These are phyloP conservation scores for Chorisops tibialis DNA, from an alignment of 2,888 invertebrate species.

Conservation along the genomic window DNA sequence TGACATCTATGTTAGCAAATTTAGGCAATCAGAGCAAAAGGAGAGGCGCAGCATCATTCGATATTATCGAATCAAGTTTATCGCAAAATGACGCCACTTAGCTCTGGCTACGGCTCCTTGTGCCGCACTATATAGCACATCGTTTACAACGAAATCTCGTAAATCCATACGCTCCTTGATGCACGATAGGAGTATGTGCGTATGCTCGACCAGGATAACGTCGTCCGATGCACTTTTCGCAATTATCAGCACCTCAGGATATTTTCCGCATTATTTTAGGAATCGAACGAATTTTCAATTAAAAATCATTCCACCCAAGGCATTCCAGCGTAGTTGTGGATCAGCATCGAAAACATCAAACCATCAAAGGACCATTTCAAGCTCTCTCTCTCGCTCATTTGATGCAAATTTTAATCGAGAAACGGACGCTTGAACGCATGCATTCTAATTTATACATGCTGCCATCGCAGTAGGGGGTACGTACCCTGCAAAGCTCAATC, in stretches of 20 bases:
- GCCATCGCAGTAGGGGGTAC: conserved; percentile 19
- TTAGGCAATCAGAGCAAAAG: conserved; percentile 33
- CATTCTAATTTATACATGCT: conserved; percentile 16
- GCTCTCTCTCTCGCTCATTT: too few species aligned
- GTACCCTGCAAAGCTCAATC: background rate
- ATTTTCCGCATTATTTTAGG: too few species aligned
- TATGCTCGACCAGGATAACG: too few species aligned
- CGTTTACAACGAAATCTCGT: too few species aligned
- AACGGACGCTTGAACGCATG: background rate
- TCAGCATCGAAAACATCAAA: background rate
- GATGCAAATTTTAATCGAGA: background rate
- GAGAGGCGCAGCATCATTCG: conserved; percentile 31
- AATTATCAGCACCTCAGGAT: too few species aligned
- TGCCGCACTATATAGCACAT: too few species aligned
- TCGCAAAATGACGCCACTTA: conserved; percentile 53
- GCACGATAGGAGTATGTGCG: background rate
- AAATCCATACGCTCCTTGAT: background rate
- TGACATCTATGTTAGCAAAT: conserved; percentile 30
- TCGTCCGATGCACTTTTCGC: too few species aligned
- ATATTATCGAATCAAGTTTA: conserved; percentile 53
- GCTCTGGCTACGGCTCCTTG: background rate
- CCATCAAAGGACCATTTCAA: background rate
- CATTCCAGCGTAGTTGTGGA: background rate
- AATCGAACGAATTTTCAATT: too few species aligned
- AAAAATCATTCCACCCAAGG: background rate